Conservation (phyloP, 2,113 vertebrate species). For the Poecilia latipinna region DNA sequence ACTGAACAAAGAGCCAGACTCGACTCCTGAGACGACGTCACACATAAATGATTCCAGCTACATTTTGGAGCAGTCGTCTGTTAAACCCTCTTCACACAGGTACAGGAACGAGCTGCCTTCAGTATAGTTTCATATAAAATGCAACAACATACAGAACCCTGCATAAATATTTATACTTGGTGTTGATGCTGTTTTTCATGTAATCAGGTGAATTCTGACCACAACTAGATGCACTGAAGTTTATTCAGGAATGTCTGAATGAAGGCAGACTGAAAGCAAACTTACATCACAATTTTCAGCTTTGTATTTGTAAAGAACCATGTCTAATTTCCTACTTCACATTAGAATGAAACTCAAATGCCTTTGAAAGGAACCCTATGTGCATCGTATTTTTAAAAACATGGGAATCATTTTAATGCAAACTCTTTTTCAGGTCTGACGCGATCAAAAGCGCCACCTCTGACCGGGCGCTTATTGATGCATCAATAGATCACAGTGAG, state of each 20-base stretch:
- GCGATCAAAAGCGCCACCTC: slow-evolving; percentile 79
- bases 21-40: slow-evolving; percentile 80
- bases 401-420: slow-evolving; percentile 1
- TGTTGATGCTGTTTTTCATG: no score
- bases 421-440: slow-evolving; percentile 78
- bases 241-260: not conserved
- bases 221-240: not conserved
- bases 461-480: slow-evolving; percentile 75
- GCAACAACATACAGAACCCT: not conserved
- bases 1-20: slow-evolving; percentile 85
- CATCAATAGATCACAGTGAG: slow-evolving; percentile 81
- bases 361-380: not conserved
- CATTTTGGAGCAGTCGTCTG: slow-evolving; percentile 80
- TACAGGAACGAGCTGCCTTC: slow-evolving; percentile 46
- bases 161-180: not conserved
- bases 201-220: no score
- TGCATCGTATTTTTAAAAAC: not conserved
- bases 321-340: no score
- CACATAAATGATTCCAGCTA: slow-evolving; percentile 83
- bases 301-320: no score
- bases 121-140: not conserved
- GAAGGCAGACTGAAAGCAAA: not conserved
- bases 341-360: not conserved
- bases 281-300: no score
- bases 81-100: slow-evolving; percentile 84